These are phyloP conservation scores for Caretta caretta DNA, from an alignment of 2,113 vertebrate species.

Conservation along the genomic window DNA sequence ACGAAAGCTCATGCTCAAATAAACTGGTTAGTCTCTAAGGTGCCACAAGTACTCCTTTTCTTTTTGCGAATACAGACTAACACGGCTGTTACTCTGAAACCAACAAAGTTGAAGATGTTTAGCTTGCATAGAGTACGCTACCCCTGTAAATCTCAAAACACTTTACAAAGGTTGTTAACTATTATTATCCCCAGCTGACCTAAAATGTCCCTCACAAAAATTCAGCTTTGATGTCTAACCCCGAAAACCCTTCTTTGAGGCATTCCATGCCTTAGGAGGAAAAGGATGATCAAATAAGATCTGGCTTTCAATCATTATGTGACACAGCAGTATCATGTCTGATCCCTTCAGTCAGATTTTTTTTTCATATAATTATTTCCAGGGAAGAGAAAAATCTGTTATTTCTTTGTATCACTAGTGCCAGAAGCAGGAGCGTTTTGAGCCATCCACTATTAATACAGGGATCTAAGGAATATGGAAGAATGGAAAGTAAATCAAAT, in stretches of 20 bases:
- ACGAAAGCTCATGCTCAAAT: too few species aligned
- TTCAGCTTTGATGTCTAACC: background rate
- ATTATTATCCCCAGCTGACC: background rate
- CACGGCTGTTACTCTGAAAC: too few species aligned
- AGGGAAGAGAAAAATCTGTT: background rate
- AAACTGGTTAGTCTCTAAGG: too few species aligned
- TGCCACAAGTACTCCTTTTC: too few species aligned
- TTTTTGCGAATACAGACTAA: too few species aligned
- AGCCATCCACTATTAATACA: background rate
- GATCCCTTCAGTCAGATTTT: background rate
- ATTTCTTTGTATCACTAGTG: background rate
- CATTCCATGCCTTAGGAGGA: background rate
- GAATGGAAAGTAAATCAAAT: background rate
- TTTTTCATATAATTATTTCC: background rate
- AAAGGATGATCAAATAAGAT: background rate
- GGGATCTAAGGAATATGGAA: background rate
- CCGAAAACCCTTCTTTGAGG: background rate
- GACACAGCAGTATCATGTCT: background rate
- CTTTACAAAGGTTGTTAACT: background rate
- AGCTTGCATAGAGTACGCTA: background rate
- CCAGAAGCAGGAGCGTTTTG: fast-evolving
- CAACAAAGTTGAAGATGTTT: background rate
- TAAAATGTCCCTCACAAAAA: background rate
- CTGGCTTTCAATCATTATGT: background rate
- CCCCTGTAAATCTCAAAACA: background rate